Percentiles rank a stretch among this genome's conserved stretches.
These are phyloP conservation scores for Panzeria rudis DNA, from an alignment of 2,888 invertebrate species.

Conservation along the genomic window DNA sequence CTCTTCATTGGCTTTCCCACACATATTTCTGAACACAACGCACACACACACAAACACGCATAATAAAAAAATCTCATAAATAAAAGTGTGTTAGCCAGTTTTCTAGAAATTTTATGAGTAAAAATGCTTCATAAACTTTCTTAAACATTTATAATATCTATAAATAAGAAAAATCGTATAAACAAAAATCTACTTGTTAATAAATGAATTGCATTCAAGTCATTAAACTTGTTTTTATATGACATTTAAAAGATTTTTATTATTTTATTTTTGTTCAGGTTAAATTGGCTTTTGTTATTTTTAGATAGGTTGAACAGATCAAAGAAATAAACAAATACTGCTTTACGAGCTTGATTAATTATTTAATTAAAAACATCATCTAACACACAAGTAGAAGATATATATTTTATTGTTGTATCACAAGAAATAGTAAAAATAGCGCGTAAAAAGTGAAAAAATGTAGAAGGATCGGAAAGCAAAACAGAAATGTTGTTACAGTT, in stretches of 20 bases:
- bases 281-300: not conserved
- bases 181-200: constrained; percentile 23
- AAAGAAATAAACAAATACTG: not conserved
- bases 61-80: not conserved
- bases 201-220: constrained; percentile 33
- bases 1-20: not conserved
- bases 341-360: not conserved
- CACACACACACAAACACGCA: not conserved
- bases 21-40: not conserved
- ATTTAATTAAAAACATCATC: constrained; percentile 35
- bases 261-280: not conserved
- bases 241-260: constrained; percentile 62
- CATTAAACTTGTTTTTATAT: constrained; percentile 64
- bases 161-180: not conserved
- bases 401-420: not conserved
- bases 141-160: not conserved
- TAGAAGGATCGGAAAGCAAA: not conserved
- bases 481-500: not conserved
- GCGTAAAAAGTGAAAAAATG: not conserved
- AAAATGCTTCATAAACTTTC: constrained; percentile 22
- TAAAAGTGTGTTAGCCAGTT: constrained; percentile 46
- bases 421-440: constrained; percentile 3
- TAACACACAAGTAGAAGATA: not conserved
- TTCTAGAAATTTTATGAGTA: not conserved
- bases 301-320: not conserved